Percentiles rank a stretch among this genome's conserved stretches.
Conservation (phyloP, 1,140 invertebrate genomes). For the Drosophila arizonae region DNA sequence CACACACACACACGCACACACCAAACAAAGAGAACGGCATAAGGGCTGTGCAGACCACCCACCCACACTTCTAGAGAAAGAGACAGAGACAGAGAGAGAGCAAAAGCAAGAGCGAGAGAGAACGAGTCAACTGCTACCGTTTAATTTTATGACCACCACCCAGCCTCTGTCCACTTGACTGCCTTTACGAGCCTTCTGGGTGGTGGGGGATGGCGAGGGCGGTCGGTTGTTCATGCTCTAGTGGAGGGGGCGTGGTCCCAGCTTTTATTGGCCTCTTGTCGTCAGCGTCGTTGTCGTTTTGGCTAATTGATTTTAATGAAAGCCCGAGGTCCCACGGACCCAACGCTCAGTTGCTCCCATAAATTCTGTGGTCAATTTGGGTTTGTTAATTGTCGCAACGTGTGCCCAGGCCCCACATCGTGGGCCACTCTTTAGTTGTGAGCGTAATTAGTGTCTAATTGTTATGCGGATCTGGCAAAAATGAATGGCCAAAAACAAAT, state of each 20-base stretch:
- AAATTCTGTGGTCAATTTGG: conserved; percentile 79
- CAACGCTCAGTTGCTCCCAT: conserved; percentile 56
- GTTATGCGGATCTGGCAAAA: conserved; percentile 41
- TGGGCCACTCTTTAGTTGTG: conserved; percentile 22
- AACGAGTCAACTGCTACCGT: conserved; percentile 53
- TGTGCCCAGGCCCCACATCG: conserved; percentile 36
- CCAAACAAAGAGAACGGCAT: neutral
- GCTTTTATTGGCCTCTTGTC: conserved; percentile 73
- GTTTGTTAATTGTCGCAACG: conserved; percentile 78
- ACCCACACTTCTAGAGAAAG: neutral
- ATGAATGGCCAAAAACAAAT: conserved; percentile 28
- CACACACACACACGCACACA: conserved; percentile 22
- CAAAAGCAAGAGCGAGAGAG: neutral
- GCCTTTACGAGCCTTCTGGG: conserved; percentile 59
- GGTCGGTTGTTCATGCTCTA: conserved; percentile 3
- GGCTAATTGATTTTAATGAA: conserved; percentile 81
- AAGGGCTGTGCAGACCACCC: conserved; percentile 28
- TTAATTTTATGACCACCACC: conserved; percentile 73
- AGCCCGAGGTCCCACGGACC: conserved; percentile 42
- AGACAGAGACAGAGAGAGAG: neutral
- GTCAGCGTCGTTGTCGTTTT: conserved; percentile 54
- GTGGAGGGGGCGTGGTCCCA: conserved; percentile 46
- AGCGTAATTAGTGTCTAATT: conserved; percentile 68
- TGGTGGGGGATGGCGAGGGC: neutral
- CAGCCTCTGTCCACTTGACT: conserved; percentile 70